Evolutionary conservation across 2,888 invertebrate species (phyloP), one percentile per base, ranked within the genome.

Genomic region (Agrilus cyanescens): DNA sequence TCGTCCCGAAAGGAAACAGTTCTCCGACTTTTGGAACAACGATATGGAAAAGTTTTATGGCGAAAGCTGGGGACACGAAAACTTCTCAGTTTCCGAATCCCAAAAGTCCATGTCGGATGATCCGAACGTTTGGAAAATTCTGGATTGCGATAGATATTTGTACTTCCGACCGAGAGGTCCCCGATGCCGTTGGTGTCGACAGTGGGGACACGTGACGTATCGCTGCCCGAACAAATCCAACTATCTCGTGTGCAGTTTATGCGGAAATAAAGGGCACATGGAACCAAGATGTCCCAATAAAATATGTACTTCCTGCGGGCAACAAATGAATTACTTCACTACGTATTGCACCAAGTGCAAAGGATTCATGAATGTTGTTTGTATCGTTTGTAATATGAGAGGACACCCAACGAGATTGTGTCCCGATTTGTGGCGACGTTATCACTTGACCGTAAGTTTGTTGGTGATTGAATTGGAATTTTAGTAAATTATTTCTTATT

Each of bases 221-320:
- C 13, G 15, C 12, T 33, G 33, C 10, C 33, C 33, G 4, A 33
- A 33, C n/a, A 33, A 15, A 15, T 25, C 25, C 10, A 33, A 33
- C 14, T 15, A 10, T 14, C 33, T 15, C 8, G 13, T 15, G 2
- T 33, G 33, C 4, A 33, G 2, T 33, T 33, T 80, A 71, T 82
- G 82, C 50, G 81, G 81, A 8, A 58, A 58, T 4, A 54, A 57
- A 1, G 80, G 80, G 0, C 82, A 82, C 55, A 62, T 57, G 12
- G 79, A 77, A 49, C 69, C 73, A 0, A 67, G 75, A 31, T 82
- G 82, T 56, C 80, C 80, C 0, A 68, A 71, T 42, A 76, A 75
- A 52, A 74, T 78, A 51, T 82, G 81, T 25, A 25, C 25, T 8
- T 25, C 25, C 8, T 25, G 25, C 10, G 25, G 25, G 2, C 25